Base-by-base conservation (phyloP, 2,888 invertebrate species). In the Scotopteryx bipunctaria region DNA sequence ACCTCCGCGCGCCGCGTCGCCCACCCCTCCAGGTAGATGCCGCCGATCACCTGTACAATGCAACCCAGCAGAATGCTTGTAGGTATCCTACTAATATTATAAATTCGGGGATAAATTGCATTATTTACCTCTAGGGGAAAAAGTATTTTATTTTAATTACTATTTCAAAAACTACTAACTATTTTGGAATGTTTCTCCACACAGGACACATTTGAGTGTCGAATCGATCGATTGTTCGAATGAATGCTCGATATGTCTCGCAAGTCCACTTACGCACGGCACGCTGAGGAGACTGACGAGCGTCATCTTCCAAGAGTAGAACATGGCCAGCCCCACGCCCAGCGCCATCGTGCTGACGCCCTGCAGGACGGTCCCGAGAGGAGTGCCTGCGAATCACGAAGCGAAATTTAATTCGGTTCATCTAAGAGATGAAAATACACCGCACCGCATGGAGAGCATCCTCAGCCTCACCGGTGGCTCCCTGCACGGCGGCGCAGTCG, bases 401-500 rank as follows among this genome's bases (percentile, higher is more conserved):
- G 37, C 17, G 6, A 8, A 11, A 1, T 27, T 9, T 1, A 11
- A 5, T 2, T 27, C 6, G 14, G 1, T 1, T 13, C 11, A 29
- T 5, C 3, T 6, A 25, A 0, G 1, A 41, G 15, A 21, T 21
- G 15, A 19, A 5, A 4, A 19, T 8, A 15, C 25, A 15, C 9
- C 13, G 17, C 27, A 6, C 2, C 5, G 11, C 8, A n/a, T 5
- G 17, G 6, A 3, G 21, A 6, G 8, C 25, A 6, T 33, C 25
- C 27, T 2, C 6, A 0, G 9, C 43, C 61, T 35, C 71, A 69
- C 93, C 93, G 2, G 93, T 93, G 3, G 93, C 93, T 1, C 92
- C 92, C 66, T 94, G 93, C 1, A 94, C 92, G 9, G 92, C 92
- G 0, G 93, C 91, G 42, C 93, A 93, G 74, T 94, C 94, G 0